Percentiles rank a stretch among this genome's conserved stretches.
These are phyloP conservation scores for Lamprotornis superbus DNA, from an alignment of 2,113 vertebrate genomes.

Conservation along the genomic window DNA sequence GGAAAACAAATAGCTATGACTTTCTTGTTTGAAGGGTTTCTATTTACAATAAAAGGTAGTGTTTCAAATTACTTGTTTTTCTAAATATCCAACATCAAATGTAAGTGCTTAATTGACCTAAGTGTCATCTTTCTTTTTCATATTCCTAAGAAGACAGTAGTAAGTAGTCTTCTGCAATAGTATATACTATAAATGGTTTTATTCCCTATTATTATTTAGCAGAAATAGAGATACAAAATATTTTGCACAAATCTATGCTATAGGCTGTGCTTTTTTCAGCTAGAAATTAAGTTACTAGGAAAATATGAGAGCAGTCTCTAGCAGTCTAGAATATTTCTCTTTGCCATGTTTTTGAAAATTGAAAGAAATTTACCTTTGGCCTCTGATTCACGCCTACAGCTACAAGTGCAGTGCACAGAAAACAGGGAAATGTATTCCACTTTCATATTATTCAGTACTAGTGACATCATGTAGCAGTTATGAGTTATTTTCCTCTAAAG, in stretches of 20 bases:
- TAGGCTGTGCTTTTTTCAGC: neutral
- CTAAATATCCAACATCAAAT: neutral
- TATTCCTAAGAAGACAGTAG: neutral
- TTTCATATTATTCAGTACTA: neutral
- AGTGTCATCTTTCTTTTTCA: neutral
- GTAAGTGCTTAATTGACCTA: neutral
- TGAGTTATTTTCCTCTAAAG: neutral
- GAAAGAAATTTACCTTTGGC: neutral
- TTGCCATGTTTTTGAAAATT: neutral
- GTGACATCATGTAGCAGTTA: neutral
- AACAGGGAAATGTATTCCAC: neutral
- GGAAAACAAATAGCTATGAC: neutral
- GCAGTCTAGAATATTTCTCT: neutral
- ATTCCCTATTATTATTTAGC: neutral
- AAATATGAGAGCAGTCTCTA: neutral
- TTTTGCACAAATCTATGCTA: neutral
- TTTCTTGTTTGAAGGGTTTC: neutral
- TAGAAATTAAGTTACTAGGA: neutral
- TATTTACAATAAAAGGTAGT: neutral
- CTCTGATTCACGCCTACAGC: neutral
- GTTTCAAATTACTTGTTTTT: neutral
- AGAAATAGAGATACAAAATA: neutral
- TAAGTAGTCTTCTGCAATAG: neutral
- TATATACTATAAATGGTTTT: neutral
- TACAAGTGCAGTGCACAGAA: neutral